Conservation (phyloP, 2,888 invertebrate genomes). For the Dynastes maya region DNA sequence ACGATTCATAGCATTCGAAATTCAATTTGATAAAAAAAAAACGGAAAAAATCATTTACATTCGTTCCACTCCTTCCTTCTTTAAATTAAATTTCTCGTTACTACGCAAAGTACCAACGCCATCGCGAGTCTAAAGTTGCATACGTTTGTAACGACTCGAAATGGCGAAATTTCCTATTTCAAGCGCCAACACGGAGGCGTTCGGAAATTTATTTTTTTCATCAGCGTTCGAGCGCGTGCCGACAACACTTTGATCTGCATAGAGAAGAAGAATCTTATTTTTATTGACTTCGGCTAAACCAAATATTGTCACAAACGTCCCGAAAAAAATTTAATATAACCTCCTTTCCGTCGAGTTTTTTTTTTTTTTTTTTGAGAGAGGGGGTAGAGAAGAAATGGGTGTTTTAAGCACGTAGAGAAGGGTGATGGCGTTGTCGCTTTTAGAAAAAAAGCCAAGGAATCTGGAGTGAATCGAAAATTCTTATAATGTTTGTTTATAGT, state of each 20-base stretch:
- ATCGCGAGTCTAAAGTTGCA: neutral
- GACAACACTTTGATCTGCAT: slow-evolving; percentile 29
- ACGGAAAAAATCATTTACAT: neutral
- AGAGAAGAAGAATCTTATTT: slow-evolving; percentile 31
- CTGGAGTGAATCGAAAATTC: slow-evolving; percentile 46
- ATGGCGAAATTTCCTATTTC: neutral
- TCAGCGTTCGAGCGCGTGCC: slow-evolving; percentile 22
- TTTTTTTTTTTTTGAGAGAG: neutral
- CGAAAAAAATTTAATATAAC: slow-evolving; percentile 42
- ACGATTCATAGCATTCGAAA: neutral
- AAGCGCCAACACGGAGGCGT: neutral
- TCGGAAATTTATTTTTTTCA: slow-evolving; percentile 30
- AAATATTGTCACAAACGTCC: slow-evolving; percentile 41
- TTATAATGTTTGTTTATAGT: slow-evolving; percentile 50
- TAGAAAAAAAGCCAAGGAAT: neutral
- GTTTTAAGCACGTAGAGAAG: neutral
- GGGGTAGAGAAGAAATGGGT: neutral
- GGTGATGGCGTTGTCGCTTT: neutral
- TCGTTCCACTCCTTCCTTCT: neutral
- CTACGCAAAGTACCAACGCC: neutral
- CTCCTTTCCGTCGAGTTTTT: slow-evolving; percentile 20
- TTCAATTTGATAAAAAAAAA: slow-evolving; percentile 1
- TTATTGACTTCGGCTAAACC: slow-evolving; percentile 43
- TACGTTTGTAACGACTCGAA: neutral
- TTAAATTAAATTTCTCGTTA: slow-evolving; percentile 31